Base-by-base conservation (phyloP, 2,888 invertebrate species). In the Marasmarcha lunaedactyla region DNA sequence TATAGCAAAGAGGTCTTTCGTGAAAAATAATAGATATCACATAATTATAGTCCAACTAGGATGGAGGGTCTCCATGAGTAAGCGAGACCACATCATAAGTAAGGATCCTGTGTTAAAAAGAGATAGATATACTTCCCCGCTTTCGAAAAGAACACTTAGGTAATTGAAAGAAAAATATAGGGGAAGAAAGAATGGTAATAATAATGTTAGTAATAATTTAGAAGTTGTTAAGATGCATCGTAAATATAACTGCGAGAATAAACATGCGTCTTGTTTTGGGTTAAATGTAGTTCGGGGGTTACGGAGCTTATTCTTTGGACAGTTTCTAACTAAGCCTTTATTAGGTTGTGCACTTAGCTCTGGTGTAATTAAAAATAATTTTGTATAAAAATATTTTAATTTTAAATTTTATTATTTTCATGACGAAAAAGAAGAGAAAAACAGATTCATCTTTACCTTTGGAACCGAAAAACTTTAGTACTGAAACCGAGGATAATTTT, bases 21-120 rank as follows among this genome's bases (percentile, higher is more conserved):
- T 71, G 72, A 77, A 77, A 77, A 77, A 77, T 77, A 74, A 76
- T 78, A 78, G 76, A 73, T 76, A 68, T 71, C 74, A 73, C 71
- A 71, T 76, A 78, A 81, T 77, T 79, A 78, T 67, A 30, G 30
- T 11, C 30, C 11, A 11, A 9, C 30, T 30, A 20, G 4, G 7
- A 20, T 20, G 20, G 20, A 7, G 20, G 20, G n/a, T 25, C 25
- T 11, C 30, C 4, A 11, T n/a, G 30, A 4, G 30, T 11, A n/a
- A 30, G 30, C 30, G 30, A 30, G 30, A 9, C 30, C 30, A 10
- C 30, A 10, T 7, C 67, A 64, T 55, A 59, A 20, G 42, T 42
- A 41, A 47, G 34, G 41, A 36, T 45, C 52, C 56, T 48, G 52
- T 47, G 59, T 53, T 45, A 48, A 57, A 73, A 49, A 44, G 63